A percentile compares a stretch with the other conserved stretches of the same genome.
Conservation (phyloP, 2,113 vertebrate species). For the Amblyopsis rosae region DNA sequence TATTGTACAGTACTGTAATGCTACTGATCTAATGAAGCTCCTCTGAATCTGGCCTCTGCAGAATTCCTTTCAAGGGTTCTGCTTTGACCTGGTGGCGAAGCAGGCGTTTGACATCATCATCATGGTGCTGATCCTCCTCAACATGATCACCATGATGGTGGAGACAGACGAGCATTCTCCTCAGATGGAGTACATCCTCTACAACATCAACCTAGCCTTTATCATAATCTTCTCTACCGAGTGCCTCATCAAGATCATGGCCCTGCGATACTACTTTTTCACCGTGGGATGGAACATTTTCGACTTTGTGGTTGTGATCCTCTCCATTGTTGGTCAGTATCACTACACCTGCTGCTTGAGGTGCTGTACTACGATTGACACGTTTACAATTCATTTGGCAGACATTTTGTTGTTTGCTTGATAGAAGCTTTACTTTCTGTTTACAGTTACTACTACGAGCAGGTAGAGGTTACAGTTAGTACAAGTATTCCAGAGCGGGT, state of each 20-base stretch:
- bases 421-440: too few relatives aligned
- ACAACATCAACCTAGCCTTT: slow-evolving; percentile 88
- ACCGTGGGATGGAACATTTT: slow-evolving; percentile 72
- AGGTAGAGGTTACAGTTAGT: too few relatives aligned
- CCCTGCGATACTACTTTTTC: slow-evolving; percentile 86
- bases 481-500: too few relatives aligned
- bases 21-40: too few relatives aligned
- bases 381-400: too few relatives aligned
- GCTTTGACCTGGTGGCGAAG: slow-evolving; percentile 87
- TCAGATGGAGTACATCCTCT: slow-evolving; percentile 80
- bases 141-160: slow-evolving; percentile 65
- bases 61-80: slow-evolving; percentile 86
- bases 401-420: too few relatives aligned
- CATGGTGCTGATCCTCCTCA: slow-evolving; percentile 90
- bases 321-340: slow-evolving; percentile 85
- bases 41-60: slow-evolving; percentile 44
- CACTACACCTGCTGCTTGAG: too few relatives aligned
- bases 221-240: slow-evolving; percentile 86
- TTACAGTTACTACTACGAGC: too few relatives aligned
- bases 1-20: too few relatives aligned
- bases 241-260: slow-evolving; percentile 83
- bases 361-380: too few relatives aligned
- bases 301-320: slow-evolving; percentile 86
- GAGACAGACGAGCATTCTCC: slow-evolving; percentile 88
- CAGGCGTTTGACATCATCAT: slow-evolving; percentile 90